Base-by-base conservation (phyloP, 2,888 invertebrate genomes). In the Halictus ligatus region DNA sequence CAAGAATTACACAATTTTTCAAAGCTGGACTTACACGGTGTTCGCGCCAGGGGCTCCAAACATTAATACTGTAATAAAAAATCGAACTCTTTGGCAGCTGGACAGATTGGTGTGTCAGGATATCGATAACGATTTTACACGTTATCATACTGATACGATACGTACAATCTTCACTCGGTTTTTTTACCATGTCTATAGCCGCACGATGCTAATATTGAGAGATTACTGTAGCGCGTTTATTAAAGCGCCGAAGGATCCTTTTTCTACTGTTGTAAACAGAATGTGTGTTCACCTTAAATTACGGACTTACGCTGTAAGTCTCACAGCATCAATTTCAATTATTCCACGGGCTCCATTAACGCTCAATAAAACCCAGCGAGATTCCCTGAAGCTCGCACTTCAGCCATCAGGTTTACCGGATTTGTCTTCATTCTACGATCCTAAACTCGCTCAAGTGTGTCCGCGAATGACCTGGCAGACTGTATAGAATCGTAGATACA, bases 401-500 rank as follows among this genome's bases (percentile, higher is more conserved):
- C 18, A 0, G 18, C 67, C 18, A 18, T 5, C 29, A 29, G 13
- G 64, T 64, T 29, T 64, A 64, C 29, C 12, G 29, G 29, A 64
- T 64, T 64, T 29, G 29, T 64, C 64, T 15, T 67, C 67, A 21
- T 18, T 29, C 35, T 35, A 4, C 15, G 29, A 35, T 29, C 18
- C 18, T 67, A 18, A 67, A 18, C 35, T 67, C 35, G 40, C 10
- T 40, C 6, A 12, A 69, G 40, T 18, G 21, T 5, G 40, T 4
- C 4, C 10, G 21, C 10, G 69, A 35, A 67, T 21, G 25, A 60
- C 25, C n/a, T 69, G 12, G 40, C 15, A 15, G 40, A 10, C 40
- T 69, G 69, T 69, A 69, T 69, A 43, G 43, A 69, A 35, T 69
- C 69, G 69, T 69, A n/a, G 35, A 21, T 18, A 15, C 67, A 35